Evolutionary conservation across 1,140 invertebrate genomes (phyloP), one percentile per base, ranked within the genome.

Genomic region (Drosophila ogumai): DNA sequence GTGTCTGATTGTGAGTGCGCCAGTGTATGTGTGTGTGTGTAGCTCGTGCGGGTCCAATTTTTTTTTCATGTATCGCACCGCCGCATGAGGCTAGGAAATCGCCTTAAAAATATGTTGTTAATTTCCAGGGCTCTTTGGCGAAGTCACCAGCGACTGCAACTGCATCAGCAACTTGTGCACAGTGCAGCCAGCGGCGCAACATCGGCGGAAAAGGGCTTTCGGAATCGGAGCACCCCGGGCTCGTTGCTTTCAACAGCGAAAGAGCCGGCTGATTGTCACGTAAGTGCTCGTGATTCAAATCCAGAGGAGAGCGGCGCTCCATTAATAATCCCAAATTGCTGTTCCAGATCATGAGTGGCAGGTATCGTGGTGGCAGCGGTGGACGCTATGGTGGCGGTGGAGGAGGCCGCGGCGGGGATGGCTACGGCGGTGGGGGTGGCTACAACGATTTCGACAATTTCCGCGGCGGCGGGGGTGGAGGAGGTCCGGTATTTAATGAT

Each of bases 61-160:
- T 66, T 38, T 57, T 58, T 36, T 32, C n/a, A 55, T 32, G 43
- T 60, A 73, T 80, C 50, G 47, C 17, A 54, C n/a, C 1, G 40
- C n/a, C 64, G 59, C 50, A 54, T 64, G 61, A 67, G 69, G 58
- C 59, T 44, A 57, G 55, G 8, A 28, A 56, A 43, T 25, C 25
- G 32, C 6, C 66, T 56, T 56, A 55, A 72, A 66, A 50, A 91
- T 67, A 91, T 91, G 88, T 71, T 88, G 63, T 50, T 79, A 72
- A 91, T 91, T 91, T 88, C 50, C 64, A 91, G 88, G 72, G 81
- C 75, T 22, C 55, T 91, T 75, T 91, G 74, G 77, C 88, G 81
- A 74, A 75, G 71, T 75, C 88, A 77, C 55, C 84, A 69, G 47
- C 80, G 66, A 36, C 59, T 88, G 41, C 75, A 71, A 28, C 65